A percentile compares a stretch with the other conserved stretches of the same genome.
Conservation (phyloP, 2,113 vertebrate genomes). For the Mobula hypostoma region DNA sequence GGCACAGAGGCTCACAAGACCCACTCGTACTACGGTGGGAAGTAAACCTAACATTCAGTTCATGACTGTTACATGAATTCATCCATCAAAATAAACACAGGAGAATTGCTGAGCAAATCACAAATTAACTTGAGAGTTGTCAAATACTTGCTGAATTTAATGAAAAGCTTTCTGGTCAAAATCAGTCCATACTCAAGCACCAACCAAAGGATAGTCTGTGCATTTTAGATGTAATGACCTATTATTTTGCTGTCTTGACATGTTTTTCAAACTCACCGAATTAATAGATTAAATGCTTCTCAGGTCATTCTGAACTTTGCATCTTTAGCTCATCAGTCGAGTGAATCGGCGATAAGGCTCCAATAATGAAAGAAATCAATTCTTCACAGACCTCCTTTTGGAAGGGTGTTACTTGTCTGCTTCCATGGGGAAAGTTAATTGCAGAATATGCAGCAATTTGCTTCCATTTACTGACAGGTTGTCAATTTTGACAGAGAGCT, state of each 20-base stretch:
- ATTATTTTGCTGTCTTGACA: neutral
- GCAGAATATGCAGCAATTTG: constrained; percentile 36
- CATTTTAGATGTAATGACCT: neutral
- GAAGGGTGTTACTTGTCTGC: neutral
- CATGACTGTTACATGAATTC: neutral
- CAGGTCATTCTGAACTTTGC: constrained; percentile 38
- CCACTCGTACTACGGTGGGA: neutral
- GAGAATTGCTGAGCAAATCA: neutral
- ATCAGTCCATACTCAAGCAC: neutral
- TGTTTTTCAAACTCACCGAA: constrained; percentile 39
- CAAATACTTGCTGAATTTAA: neutral
- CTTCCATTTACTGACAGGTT: constrained; percentile 43
- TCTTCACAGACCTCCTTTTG: neutral
- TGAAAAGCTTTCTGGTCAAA: neutral
- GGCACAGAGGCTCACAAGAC: neutral
- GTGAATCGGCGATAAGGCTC: constrained; percentile 27
- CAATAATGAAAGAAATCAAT: constrained; percentile 37
- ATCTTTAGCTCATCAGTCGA: neutral
- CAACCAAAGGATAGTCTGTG: neutral
- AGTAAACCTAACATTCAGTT: neutral
- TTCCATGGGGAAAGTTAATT: constrained; percentile 43
- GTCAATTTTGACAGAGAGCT: constrained; percentile 44
- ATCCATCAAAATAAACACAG: neutral
- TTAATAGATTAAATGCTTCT: constrained; percentile 37
- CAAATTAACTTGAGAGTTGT: neutral